Base-by-base conservation (phyloP, 2,797 vertebrate species). In the Tapera naevia region DNA sequence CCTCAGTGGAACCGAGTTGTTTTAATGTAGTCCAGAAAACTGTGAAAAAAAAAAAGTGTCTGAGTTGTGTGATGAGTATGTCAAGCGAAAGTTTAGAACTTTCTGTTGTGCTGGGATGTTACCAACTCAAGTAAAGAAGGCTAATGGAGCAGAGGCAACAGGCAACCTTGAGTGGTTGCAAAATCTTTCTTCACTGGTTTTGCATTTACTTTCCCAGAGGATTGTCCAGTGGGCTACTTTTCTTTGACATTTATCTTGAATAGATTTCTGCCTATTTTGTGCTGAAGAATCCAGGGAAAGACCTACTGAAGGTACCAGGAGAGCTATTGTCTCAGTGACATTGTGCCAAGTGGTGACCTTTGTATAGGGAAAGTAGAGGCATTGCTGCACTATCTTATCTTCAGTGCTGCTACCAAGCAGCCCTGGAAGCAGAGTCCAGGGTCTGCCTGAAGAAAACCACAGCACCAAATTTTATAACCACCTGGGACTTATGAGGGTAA, bases 21-120 rank as follows among this genome's bases (percentile, higher is more conserved):
- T 95, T 91, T 89, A 89, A 85, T 82, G 33, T 46, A 91, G 48
- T 85, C 86, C 89, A 93, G 87, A 85, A 71, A 28, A 72, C 11
- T 23, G 27, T n/a, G 39, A 48, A 73, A 80, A 92, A 54, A 28
- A 8, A 6, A 48, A 80, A 62, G 14, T 8, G 12, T 33, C 4
- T 56, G 58, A 80, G 11, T 18, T 89, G 15, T 58, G 39, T 80
- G 74, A 74, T 89, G 67, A 78, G 41, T 33, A 66, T 30, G 62
- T 78, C 48, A 85, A 73, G 17, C 60, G 35, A 93, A 82, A 91
- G 60, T 91, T 74, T 65, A 78, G 35, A 92, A 67, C 21, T 76
- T 89, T 45, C 14, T 25, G 12, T 35, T 78, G n/a, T 86, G 13
- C 78, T 83, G 19, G 28, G 48, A 50, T 22, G 21, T 73, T 80